phyloP scores from a whole-genome alignment of 2,113 vertebrate species.

The Scopus umbretta region DNA sequence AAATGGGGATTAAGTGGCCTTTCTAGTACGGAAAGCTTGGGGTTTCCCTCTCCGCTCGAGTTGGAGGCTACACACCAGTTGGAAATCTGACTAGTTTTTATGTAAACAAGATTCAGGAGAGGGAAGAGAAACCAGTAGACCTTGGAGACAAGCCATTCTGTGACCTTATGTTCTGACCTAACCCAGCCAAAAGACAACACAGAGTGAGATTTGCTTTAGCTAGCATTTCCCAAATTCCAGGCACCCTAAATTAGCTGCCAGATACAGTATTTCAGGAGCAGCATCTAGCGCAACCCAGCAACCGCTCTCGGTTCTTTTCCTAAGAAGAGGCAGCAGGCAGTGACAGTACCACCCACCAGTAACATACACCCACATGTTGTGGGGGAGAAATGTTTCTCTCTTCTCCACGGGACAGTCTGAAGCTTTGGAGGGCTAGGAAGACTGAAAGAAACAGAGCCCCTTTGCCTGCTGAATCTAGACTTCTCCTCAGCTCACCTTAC shows the following conservation, averaged over 20 bases:
- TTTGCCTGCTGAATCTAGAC: background rate
- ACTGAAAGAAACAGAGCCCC: background rate
- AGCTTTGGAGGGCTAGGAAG: background rate
- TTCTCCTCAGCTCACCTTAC: conserved; percentile 80
- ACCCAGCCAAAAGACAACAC: background rate
- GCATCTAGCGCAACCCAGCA: background rate
- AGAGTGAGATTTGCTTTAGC: background rate
- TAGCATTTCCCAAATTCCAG: conserved; percentile 5
- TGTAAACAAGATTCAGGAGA: background rate
- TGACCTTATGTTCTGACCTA: conserved; percentile 38
- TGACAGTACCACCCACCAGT: background rate
- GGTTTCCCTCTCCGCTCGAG: background rate
- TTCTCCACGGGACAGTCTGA: background rate
- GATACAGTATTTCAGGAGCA: background rate
- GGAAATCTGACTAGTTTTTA: background rate
- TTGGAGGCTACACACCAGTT: background rate
- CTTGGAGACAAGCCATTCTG: background rate
- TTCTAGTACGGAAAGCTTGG: background rate
- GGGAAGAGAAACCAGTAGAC: background rate
- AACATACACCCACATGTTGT: fast-evolving
- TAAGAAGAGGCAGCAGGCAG: background rate
- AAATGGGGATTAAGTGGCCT: background rate
- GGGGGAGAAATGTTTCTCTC: background rate
- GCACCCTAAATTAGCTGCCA: background rate
- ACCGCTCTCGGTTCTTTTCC: background rate